Percentiles rank a stretch among this genome's conserved stretches.
Evolutionary conservation across 2,113 vertebrate genomes (phyloP).

Genomic region (Xenopus laevis): DNA sequence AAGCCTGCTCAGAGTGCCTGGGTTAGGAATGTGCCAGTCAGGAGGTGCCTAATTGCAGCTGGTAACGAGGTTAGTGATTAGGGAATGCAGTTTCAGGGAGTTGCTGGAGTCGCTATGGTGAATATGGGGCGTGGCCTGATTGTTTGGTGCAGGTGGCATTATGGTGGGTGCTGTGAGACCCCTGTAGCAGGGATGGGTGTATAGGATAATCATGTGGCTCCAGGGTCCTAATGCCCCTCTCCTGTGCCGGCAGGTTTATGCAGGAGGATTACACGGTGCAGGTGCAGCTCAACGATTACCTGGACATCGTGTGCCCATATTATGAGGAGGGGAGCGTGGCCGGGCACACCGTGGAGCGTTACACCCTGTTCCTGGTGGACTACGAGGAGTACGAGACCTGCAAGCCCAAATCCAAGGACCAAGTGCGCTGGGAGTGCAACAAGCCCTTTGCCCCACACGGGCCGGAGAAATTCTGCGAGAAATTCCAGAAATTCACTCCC

Average conservation of each 20-base stretch:
- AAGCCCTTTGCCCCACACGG: conserved; percentile 79
- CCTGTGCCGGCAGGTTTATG: conserved; percentile 65
- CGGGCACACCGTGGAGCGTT: conserved; percentile 74
- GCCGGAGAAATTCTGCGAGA: conserved; percentile 88
- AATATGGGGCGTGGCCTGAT: too few species aligned
- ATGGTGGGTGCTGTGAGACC: too few species aligned
- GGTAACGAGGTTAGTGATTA: too few species aligned
- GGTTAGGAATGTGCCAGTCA: background rate
- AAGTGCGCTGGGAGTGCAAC: conserved; percentile 89
- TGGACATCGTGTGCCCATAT: conserved; percentile 93
- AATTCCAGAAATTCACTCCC: conserved; percentile 91
- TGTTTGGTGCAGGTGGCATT: too few species aligned
- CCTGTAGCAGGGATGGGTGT: too few species aligned
- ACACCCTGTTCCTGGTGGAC: conserved; percentile 90
- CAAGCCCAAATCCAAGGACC: conserved; percentile 83
- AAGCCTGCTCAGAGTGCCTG: background rate
- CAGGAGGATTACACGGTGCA: conserved; percentile 74
- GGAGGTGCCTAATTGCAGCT: too few species aligned
- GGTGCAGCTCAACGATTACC: conserved; percentile 83
- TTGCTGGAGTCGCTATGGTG: too few species aligned
- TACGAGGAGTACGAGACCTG: conserved; percentile 76
- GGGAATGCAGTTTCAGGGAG: too few species aligned
- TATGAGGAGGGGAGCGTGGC: conserved; percentile 71
- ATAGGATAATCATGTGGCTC: conserved; percentile 2
- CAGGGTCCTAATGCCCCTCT: too few species aligned